A percentile compares a stretch with the other conserved stretches of the same genome.
Evolutionary conservation across 2,113 vertebrate species (phyloP).

Genomic region (Procavia capensis): DNA sequence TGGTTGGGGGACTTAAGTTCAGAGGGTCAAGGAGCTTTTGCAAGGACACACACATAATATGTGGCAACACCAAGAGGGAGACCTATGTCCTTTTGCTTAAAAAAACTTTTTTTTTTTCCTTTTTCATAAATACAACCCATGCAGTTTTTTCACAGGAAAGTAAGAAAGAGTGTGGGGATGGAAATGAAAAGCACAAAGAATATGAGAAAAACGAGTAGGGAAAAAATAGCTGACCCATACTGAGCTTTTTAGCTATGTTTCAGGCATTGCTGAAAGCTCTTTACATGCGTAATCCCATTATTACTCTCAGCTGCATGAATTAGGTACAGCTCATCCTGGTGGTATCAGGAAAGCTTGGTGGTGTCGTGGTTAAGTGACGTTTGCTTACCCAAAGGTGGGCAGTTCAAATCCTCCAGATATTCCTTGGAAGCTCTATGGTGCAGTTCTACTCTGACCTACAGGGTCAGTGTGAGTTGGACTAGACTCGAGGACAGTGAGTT

Average conservation of each 20-base stretch:
- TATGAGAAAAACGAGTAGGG: neutral
- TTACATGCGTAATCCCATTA: neutral
- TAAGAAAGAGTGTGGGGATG: neutral
- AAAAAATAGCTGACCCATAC: neutral
- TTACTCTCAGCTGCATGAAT: neutral
- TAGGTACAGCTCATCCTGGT: too few species aligned
- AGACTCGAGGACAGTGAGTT: too few species aligned
- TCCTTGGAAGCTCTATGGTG: too few species aligned
- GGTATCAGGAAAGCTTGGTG: too few species aligned
- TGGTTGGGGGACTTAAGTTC: neutral
- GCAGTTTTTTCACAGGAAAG: neutral
- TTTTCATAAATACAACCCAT: neutral
- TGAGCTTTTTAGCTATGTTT: fast-evolving
- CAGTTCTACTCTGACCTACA: too few species aligned
- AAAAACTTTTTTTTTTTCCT: neutral
- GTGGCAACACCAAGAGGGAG: neutral
- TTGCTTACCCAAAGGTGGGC: too few species aligned
- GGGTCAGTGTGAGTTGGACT: too few species aligned
- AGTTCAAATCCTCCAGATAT: too few species aligned
- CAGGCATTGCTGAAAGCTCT: neutral
- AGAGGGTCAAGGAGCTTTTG: neutral
- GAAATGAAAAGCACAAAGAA: neutral
- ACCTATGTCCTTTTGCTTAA: neutral
- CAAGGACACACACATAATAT: neutral
- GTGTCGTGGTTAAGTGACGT: too few species aligned